Base-by-base conservation (phyloP, 2,797 vertebrate species). In the Sebastes itinus region DNA sequence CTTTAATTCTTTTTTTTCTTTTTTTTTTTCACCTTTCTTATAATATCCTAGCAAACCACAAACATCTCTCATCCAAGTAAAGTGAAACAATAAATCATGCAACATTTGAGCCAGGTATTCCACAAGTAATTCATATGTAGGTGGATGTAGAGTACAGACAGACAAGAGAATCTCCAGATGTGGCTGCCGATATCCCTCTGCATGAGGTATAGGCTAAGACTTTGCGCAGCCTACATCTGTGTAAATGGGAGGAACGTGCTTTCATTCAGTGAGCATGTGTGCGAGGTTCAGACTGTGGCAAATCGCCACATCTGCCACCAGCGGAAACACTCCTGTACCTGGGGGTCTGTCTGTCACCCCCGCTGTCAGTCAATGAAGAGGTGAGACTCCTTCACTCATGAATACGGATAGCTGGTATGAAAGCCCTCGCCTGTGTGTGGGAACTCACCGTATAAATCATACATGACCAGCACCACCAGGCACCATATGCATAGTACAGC, bases 401-500 rank as follows among this genome's bases (percentile, higher is more conserved):
- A 78, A 80, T 78, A 87, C 79, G 83, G 78, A 89, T 77, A 76
- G 72, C 80, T 73, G 69, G 25, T 76, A 69, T 79, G 59, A 87
- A 91, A 80, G 65, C 74, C 62, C 65, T 67, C 30, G 71, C 72
- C 72, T 70, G 59, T 77, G 78, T 88, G 82, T 81, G 84, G 81
- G 83, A 90, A 91, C 49, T 52, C 59, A 46, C 81, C 42, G 8
- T 83, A 90, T 94, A 92, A 94, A 95, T 93, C 91, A 92, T 92
- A 90, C 87, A 93, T 88, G 72, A 78, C 81, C 88, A 77, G 73
- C 88, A 92, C 83, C 80, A 81, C 85, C 84, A 86, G 88, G 85
- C 86, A 78, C 85, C 71, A 61, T 77, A 78, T 84, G 72, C 61
- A 87, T 82, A 70, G 78, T 85, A 72, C 78, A 72, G 83, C 42